Evolutionary conservation across 2,888 invertebrate genomes (phyloP).

Genomic region (Rhingia campestris): DNA sequence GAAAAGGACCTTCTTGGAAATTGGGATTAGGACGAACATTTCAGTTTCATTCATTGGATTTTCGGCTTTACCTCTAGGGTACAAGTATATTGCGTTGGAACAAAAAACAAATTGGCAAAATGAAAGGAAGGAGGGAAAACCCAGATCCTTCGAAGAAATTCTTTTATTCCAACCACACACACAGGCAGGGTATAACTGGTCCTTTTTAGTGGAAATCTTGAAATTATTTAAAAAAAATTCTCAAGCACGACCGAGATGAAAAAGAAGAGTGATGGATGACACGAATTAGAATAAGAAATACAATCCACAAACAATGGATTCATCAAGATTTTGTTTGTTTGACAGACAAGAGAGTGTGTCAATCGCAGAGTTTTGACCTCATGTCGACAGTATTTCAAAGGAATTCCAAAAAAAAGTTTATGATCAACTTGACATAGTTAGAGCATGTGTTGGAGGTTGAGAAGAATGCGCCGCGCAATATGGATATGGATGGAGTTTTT

Average conservation of each 20-base stretch:
- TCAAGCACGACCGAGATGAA: not conserved
- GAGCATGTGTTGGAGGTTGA: too few species aligned
- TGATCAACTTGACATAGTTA: too few species aligned
- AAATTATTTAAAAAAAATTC: slow-evolving; percentile 3
- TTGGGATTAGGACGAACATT: slow-evolving; percentile 4
- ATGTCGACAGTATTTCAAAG: not conserved
- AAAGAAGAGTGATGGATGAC: not conserved
- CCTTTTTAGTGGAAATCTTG: not conserved
- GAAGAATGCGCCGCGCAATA: too few species aligned
- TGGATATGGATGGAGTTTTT: too few species aligned
- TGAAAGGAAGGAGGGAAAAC: slow-evolving; percentile 22
- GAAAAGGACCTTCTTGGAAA: slow-evolving; percentile 23
- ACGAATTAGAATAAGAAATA: not conserved
- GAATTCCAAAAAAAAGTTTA: not conserved
- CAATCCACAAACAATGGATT: slow-evolving; percentile 27
- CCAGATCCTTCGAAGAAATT: slow-evolving; percentile 42
- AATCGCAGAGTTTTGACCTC: slow-evolving; percentile 3
- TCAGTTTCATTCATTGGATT: slow-evolving; percentile 34
- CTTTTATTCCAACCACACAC: slow-evolving; percentile 35
- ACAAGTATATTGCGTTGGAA: not conserved
- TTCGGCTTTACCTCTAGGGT: not conserved
- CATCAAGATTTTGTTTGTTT: slow-evolving; percentile 28
- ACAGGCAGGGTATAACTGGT: slow-evolving; percentile 25
- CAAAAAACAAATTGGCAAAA: not conserved
- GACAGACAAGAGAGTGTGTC: slow-evolving; percentile 23